Percentiles rank a stretch among this genome's conserved stretches.
Evolutionary conservation across 1,140 invertebrate genomes (phyloP).

Genomic region (Sarcophaga bullata): DNA sequence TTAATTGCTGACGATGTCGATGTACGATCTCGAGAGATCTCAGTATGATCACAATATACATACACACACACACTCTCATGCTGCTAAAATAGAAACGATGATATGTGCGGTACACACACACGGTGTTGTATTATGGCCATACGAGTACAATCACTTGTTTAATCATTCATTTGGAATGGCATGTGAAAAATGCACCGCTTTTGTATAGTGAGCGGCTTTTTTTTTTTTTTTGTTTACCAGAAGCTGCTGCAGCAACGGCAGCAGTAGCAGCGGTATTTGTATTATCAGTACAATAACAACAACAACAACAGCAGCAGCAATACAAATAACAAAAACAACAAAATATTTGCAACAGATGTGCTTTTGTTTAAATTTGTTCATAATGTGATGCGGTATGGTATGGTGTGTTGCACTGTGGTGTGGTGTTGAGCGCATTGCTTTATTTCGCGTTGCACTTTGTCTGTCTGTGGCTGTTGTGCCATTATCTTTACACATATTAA

Average conservation of each 20-base stretch:
- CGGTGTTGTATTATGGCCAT: slow-evolving; percentile 6
- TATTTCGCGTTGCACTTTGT: neutral
- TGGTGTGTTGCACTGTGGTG: neutral
- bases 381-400: neutral
- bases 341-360: slow-evolving; percentile 31
- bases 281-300: slow-evolving; percentile 30
- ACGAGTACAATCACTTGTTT: slow-evolving; percentile 30
- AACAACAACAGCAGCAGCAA: neutral
- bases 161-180: slow-evolving; percentile 39
- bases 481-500: slow-evolving; percentile 32
- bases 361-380: neutral
- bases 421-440: neutral
- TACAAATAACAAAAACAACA: neutral
- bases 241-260: neutral
- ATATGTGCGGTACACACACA: neutral
- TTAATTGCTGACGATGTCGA: slow-evolving; percentile 33
- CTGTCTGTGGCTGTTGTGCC: slow-evolving; percentile 1
- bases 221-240: neutral
- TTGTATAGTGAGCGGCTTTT: slow-evolving; percentile 11
- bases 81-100: neutral
- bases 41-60: slow-evolving; percentile 15
- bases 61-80: neutral
- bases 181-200: slow-evolving; percentile 36
- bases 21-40: slow-evolving; percentile 22
- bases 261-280: slow-evolving; percentile 25